These are phyloP conservation scores for Uloborus plumipes DNA, from an alignment of 2,888 invertebrate genomes.

Conservation along the genomic window DNA sequence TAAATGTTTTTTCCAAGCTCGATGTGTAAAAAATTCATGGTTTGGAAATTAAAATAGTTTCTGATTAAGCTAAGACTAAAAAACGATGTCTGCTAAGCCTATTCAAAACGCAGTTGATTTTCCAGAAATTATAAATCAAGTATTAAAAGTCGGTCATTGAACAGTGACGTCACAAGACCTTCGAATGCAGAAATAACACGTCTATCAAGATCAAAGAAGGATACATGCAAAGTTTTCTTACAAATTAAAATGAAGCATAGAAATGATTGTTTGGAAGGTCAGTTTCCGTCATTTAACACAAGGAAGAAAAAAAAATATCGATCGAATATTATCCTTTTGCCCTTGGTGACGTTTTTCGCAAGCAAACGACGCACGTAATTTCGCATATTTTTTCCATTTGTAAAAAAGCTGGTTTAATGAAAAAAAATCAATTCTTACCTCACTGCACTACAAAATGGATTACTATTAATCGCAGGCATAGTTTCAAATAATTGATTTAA, in stretches of 20 bases:
- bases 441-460: slow-evolving; percentile 36
- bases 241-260: too few relatives aligned
- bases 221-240: background rate
- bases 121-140: background rate
- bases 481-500: slow-evolving; percentile 56
- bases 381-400: too few relatives aligned
- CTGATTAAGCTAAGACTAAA: too few relatives aligned
- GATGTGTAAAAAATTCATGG: too few relatives aligned
- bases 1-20: too few relatives aligned
- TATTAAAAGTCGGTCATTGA: slow-evolving; percentile 57
- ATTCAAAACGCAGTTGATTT: background rate
- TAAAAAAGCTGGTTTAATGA: background rate
- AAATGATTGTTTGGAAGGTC: too few relatives aligned
- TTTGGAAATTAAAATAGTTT: too few relatives aligned
- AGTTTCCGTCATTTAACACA: too few relatives aligned
- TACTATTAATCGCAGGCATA: slow-evolving; percentile 60
- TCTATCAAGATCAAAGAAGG: background rate
- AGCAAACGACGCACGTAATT: background rate
- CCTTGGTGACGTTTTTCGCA: slow-evolving; percentile 38
- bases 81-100: slow-evolving; percentile 15
- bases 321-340: slow-evolving; percentile 33
- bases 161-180: slow-evolving; percentile 56
- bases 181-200: background rate
- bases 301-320: slow-evolving; percentile 11
- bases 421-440: slow-evolving; percentile 42